Evolutionary conservation across 2,888 invertebrate species (phyloP).

Genomic region (Heliconius erato): DNA sequence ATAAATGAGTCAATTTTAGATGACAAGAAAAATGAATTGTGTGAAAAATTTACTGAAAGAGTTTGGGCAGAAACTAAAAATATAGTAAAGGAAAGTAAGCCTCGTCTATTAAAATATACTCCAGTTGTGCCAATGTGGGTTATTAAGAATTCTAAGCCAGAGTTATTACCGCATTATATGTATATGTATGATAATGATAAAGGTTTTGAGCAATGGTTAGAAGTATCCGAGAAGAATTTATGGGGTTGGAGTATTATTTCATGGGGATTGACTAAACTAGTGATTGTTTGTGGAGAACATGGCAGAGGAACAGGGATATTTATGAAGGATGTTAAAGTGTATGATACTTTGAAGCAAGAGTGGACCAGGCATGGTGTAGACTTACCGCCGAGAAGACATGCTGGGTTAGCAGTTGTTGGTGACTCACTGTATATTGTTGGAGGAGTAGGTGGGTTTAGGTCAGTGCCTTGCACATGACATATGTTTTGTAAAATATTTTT

Average conservation of each 20-base stretch:
- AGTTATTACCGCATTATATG: slow-evolving; percentile 63
- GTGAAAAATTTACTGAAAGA: slow-evolving; percentile 65
- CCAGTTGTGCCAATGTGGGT: slow-evolving; percentile 69
- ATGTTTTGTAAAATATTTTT: neutral
- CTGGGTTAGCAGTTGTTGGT: slow-evolving; percentile 66
- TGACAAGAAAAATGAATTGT: slow-evolving; percentile 57
- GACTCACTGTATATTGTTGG: slow-evolving; percentile 73
- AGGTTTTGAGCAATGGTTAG: slow-evolving; percentile 71
- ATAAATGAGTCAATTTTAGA: slow-evolving; percentile 55
- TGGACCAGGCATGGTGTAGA: slow-evolving; percentile 73
- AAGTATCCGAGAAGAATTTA: slow-evolving; percentile 70
- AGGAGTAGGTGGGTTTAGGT: slow-evolving; percentile 81
- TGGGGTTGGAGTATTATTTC: slow-evolving; percentile 79
- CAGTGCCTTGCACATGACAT: slow-evolving; percentile 56
- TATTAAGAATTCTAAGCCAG: slow-evolving; percentile 59
- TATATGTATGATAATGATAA: slow-evolving; percentile 63
- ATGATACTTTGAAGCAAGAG: slow-evolving; percentile 68
- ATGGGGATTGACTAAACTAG: slow-evolving; percentile 72
- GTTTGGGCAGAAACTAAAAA: slow-evolving; percentile 69
- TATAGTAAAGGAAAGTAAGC: slow-evolving; percentile 63
- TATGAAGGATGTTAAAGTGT: slow-evolving; percentile 72
- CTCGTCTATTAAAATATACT: slow-evolving; percentile 60
- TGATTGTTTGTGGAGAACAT: slow-evolving; percentile 75
- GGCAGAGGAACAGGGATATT: slow-evolving; percentile 74
- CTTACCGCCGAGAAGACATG: slow-evolving; percentile 71